phyloP scores from a whole-genome alignment of 2,797 vertebrate species.

The Fundulus diaphanus region DNA sequence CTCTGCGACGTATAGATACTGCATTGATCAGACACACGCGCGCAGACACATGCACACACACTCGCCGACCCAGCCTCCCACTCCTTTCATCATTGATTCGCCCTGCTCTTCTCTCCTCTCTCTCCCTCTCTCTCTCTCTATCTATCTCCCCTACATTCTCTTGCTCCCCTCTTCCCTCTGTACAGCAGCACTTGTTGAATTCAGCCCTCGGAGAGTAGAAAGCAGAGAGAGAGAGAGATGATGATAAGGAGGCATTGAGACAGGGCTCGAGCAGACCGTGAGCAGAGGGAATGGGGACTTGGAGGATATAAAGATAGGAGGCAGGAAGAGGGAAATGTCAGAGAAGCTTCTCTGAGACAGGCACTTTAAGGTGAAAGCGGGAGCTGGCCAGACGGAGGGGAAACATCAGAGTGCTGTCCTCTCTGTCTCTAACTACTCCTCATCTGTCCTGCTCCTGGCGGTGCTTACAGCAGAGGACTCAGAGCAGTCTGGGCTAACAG shows the following conservation, averaged over 20 bases:
- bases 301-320: slow-evolving; percentile 66
- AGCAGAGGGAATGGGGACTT: slow-evolving; percentile 71
- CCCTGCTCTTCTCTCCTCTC: slow-evolving; percentile 59
- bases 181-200: slow-evolving; percentile 84
- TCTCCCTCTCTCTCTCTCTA: slow-evolving; percentile 22
- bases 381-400: slow-evolving; percentile 60
- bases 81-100: slow-evolving; percentile 81
- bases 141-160: slow-evolving; percentile 33
- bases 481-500: slow-evolving; percentile 64
- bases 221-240: slow-evolving; percentile 71
- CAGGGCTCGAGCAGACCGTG: slow-evolving; percentile 62
- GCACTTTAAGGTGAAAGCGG: slow-evolving; percentile 68
- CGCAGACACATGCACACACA: slow-evolving; percentile 63
- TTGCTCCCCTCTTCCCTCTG: slow-evolving; percentile 30
- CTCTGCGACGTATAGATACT: slow-evolving; percentile 86
- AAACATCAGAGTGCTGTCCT: slow-evolving; percentile 58
- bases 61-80: slow-evolving; percentile 66
- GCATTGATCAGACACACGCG: slow-evolving; percentile 82
- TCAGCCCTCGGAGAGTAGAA: slow-evolving; percentile 74
- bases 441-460: slow-evolving; percentile 56
- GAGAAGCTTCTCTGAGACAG: slow-evolving; percentile 59
- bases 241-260: slow-evolving; percentile 77
- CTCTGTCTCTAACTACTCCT: slow-evolving; percentile 63
- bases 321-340: slow-evolving; percentile 62
- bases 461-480: slow-evolving; percentile 64